Base-by-base conservation (phyloP, 2,888 invertebrate genomes). In the Zele albiditarsus region DNA sequence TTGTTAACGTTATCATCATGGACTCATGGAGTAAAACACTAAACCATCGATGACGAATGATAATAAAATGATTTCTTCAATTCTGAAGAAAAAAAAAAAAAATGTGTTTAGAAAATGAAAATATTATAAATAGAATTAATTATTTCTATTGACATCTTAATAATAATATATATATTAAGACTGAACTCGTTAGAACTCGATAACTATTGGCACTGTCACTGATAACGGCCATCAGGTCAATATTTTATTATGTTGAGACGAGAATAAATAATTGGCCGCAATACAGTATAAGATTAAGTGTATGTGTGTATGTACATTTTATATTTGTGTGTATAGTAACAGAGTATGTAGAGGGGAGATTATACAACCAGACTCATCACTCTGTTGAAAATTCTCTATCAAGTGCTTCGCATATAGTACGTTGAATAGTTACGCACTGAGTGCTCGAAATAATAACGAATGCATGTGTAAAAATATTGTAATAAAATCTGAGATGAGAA, bases 271-370 rank as follows among this genome's bases (percentile, higher is more conserved):
- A 20, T 20, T 53, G 4, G 6, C 6, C 6, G 10, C 6, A 8
- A 23, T 10, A 20, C 8, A 53, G 4, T 53, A 46, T 6, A n/a
- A 53, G 6, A 53, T 53, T 5, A 53, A 46, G 5, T 46, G 3
- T 14, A 16, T 14, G 2, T 46, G n/a, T n/a, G 5, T 46, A 16
- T 4, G n/a, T 46, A 27, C 33, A 69, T 57, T 53, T 33, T 23
- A 28, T 20, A 53, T 28, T 33, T 69, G 69, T 53, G 23, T 23
- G 27, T 31, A 69, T 27, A 53, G 3, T 23, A 71, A 42, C 60
- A 14, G 25, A 8, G 20, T n/a, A 46, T n/a, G 49, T 68, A 74
- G 74, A 63, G 69, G 69, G 69, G 63, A 65, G 20, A 74, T 74
- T 74, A 67, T 49, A 62, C 42, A 69, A 74, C 28, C 23, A 42